These are phyloP conservation scores for Sminthurinus signatus DNA, from an alignment of 1,140 invertebrate species.

Conservation along the genomic window DNA sequence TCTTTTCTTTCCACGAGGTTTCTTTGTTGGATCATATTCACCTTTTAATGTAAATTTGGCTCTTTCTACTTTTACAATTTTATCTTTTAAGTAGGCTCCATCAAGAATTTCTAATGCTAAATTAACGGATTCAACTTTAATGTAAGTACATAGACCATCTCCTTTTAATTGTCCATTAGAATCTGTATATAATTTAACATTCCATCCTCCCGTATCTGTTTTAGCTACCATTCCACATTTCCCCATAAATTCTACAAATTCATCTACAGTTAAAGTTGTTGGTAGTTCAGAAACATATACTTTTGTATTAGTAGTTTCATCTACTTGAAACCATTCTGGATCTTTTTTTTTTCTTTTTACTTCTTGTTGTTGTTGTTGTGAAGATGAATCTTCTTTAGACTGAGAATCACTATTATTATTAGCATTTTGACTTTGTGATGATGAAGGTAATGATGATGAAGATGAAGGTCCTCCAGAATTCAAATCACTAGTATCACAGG, in stretches of 20 bases:
- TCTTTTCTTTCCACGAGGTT: constrained; percentile 84
- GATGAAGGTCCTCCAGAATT: neutral
- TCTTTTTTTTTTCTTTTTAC: constrained; percentile 41
- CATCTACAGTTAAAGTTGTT: constrained; percentile 77
- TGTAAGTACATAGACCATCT: constrained; percentile 94
- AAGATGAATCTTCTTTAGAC: constrained; percentile 39
- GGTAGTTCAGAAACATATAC: constrained; percentile 95
- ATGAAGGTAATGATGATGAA: constrained; percentile 20
- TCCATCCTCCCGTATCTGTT: constrained; percentile 70
- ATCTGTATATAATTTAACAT: constrained; percentile 91
- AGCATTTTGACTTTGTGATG: constrained; percentile 46
- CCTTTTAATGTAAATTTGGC: constrained; percentile 96
- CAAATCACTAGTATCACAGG: constrained; percentile 45
- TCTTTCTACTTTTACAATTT: constrained; percentile 77
- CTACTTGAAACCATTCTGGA: constrained; percentile 82
- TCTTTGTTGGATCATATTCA: constrained; percentile 84
- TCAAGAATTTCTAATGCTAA: constrained; percentile 88
- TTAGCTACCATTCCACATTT: constrained; percentile 95
- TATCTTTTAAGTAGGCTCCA: constrained; percentile 70
- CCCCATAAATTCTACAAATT: constrained; percentile 83
- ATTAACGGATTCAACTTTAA: constrained; percentile 93
- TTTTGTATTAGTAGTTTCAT: constrained; percentile 89
- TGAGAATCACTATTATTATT: constrained; percentile 29
- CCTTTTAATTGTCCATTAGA: constrained; percentile 78
- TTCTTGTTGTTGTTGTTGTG: constrained; percentile 44